A percentile compares a stretch with the other conserved stretches of the same genome.
phyloP scores from a whole-genome alignment of 2,888 invertebrate species.

The Halocaridina rubra region DNA sequence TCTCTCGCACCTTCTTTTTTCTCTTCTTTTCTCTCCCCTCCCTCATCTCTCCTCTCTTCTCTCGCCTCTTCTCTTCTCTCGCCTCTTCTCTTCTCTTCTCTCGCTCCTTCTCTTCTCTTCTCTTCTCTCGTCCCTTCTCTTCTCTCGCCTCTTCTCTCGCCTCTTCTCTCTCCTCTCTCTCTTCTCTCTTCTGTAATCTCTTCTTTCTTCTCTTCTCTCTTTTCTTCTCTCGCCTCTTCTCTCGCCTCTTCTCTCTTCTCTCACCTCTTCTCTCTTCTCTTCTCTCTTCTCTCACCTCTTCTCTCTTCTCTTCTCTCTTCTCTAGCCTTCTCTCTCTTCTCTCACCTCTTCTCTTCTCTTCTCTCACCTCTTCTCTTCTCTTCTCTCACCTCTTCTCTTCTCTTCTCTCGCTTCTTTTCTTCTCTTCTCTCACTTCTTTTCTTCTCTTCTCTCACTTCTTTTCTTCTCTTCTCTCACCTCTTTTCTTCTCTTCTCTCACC shows the following conservation, averaged over 20 bases:
- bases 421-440: not conserved
- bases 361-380: not conserved
- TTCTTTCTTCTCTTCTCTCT: not conserved
- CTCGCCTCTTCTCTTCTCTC: not conserved
- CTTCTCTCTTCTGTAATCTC: not conserved
- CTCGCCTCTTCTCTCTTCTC: not conserved
- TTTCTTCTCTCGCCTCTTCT: not conserved
- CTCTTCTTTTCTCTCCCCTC: not conserved
- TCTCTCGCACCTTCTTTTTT: not conserved
- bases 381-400: not conserved
- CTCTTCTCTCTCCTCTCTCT: not conserved
- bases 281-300: not conserved
- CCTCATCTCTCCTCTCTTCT: not conserved
- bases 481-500: not conserved
- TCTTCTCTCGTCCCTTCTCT: not conserved
- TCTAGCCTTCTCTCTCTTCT: not conserved
- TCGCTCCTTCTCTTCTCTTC: not conserved
- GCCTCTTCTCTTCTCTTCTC: not conserved
- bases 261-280: not conserved
- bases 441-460: not conserved
- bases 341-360: not conserved
- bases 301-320: not conserved
- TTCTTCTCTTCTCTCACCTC: not conserved
- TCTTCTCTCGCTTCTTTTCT: not conserved
- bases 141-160: not conserved